Conservation (phyloP, 2,888 invertebrate species). For the Argynnis bischoffii region DNA sequence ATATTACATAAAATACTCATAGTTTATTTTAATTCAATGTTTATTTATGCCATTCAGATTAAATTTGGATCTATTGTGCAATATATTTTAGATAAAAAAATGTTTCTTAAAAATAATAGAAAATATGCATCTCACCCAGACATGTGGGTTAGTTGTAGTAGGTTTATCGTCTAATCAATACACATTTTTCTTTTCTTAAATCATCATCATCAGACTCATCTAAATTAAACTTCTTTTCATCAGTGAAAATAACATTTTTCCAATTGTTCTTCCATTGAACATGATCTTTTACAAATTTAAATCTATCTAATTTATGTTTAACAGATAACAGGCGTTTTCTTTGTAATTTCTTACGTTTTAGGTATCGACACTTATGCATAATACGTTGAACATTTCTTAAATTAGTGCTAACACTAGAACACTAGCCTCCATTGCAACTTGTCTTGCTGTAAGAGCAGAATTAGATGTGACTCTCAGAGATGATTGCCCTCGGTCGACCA, state of each 20-base stretch:
- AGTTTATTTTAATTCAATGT: too few species aligned
- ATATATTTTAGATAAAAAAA: too few species aligned
- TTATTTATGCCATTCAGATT: too few species aligned
- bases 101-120: too few species aligned
- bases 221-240: slow-evolving; percentile 11
- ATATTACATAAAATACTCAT: too few species aligned
- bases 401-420: slow-evolving; percentile 5
- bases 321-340: not conserved
- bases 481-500: slow-evolving; percentile 6
- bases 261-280: slow-evolving; percentile 7
- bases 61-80: too few species aligned
- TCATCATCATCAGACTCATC: slow-evolving; percentile 17
- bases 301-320: slow-evolving; percentile 12
- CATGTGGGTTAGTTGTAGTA: too few species aligned
- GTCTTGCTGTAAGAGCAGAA: slow-evolving; percentile 7
- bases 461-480: not conserved
- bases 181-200: slow-evolving; percentile 4
- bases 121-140: too few species aligned
- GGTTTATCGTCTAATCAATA: not conserved
- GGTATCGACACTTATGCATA: not conserved
- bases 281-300: not conserved
- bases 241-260: not conserved
- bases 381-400: slow-evolving; percentile 9
- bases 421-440: slow-evolving; percentile 2
- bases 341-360: slow-evolving; percentile 8